Evolutionary conservation across 2,888 invertebrate species (phyloP).

Genomic region (Noctua comes): DNA sequence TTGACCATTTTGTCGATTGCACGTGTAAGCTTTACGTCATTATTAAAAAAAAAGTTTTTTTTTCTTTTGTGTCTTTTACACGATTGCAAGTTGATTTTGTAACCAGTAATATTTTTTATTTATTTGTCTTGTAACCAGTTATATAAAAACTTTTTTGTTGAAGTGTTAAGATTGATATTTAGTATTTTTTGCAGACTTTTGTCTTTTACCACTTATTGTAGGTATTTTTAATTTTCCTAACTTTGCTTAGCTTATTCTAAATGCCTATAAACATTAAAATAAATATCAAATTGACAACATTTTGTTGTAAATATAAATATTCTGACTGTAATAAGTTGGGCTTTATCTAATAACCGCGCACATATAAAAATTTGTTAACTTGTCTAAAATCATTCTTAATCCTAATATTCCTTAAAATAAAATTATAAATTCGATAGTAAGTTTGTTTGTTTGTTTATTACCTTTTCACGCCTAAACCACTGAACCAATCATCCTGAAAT

Average conservation of each 20-base stretch:
- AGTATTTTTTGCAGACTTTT: background rate
- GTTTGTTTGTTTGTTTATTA: no score
- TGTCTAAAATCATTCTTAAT: no score
- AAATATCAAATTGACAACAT: no score
- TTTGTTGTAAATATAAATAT: background rate
- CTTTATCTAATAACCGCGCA: background rate
- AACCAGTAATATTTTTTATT: background rate
- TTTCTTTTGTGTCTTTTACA: background rate
- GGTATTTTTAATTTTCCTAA: background rate
- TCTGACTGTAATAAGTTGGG: no score
- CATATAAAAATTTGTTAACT: background rate
- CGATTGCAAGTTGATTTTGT: background rate
- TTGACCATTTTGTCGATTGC: background rate
- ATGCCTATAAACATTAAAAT: background rate
- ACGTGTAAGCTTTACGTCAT: background rate
- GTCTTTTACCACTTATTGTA: background rate
- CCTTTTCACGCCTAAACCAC: no score
- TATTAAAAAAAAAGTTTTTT: background rate
- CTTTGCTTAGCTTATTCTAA: background rate
- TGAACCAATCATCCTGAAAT: no score
- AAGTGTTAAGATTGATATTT: background rate
- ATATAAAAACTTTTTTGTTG: background rate
- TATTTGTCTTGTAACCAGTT: background rate
- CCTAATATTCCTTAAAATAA: no score
- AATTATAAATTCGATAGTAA: no score